These are phyloP conservation scores for Rhinolophus sinicus DNA, from an alignment of 2,113 vertebrate genomes.

Conservation along the genomic window DNA sequence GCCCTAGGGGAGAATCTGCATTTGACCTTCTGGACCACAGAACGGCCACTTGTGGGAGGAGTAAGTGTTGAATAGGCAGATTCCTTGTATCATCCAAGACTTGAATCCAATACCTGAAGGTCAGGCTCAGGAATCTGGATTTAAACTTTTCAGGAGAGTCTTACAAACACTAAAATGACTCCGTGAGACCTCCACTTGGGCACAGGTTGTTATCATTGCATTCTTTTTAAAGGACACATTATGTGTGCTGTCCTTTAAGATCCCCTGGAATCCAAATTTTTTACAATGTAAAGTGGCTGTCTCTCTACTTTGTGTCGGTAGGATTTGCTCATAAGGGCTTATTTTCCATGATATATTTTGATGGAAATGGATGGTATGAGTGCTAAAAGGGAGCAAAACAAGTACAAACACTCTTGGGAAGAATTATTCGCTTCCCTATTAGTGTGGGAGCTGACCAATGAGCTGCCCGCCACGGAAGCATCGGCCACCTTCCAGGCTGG, in stretches of 20 bases:
- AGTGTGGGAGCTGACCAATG: slow-evolving; percentile 12
- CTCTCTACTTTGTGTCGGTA: not conserved
- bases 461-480: not conserved
- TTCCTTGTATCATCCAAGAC: not conserved
- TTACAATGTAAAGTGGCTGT: not conserved
- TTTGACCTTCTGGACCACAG: not conserved
- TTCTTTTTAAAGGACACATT: not conserved
- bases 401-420: slow-evolving; percentile 43
- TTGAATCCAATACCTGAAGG: slow-evolving; percentile 1
- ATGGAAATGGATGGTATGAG: not conserved
- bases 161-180: not conserved
- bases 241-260: not conserved
- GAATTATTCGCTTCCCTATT: slow-evolving; percentile 49
- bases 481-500: not conserved
- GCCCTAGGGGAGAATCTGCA: not conserved
- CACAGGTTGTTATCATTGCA: not conserved
- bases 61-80: not conserved
- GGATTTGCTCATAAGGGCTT: not conserved
- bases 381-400: slow-evolving; percentile 47
- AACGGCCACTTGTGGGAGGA: not conserved
- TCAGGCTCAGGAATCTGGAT: not conserved
- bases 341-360: slow-evolving; percentile 46
- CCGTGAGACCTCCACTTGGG: not conserved
- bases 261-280: not conserved
- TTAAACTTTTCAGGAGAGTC: not conserved